Conservation (phyloP, 1,140 invertebrate species). For the Sinonovacula constricta region DNA sequence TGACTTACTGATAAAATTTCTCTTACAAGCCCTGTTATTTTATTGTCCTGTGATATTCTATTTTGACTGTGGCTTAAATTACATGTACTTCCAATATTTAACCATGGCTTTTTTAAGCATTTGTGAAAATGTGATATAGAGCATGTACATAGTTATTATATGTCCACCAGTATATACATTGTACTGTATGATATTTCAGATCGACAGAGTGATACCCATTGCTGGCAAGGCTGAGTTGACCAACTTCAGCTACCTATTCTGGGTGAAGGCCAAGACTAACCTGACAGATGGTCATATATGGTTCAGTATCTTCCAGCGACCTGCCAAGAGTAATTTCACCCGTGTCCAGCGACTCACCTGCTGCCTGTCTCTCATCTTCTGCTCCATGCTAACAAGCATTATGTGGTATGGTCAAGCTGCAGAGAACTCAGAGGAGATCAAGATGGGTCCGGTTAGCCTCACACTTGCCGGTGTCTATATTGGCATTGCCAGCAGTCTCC, state of each 20-base stretch:
- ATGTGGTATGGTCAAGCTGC: conserved; percentile 56
- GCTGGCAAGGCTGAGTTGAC: conserved; percentile 63
- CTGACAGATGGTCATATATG: conserved; percentile 67
- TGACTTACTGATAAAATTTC: no score
- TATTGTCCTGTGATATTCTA: no score
- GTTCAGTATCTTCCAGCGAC: conserved; percentile 69
- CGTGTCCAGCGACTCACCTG: conserved; percentile 68
- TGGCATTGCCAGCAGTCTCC: conserved; percentile 54
- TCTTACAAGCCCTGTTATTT: no score
- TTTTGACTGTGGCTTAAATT: no score
- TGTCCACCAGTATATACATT: no score
- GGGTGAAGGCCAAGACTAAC: conserved; percentile 61
- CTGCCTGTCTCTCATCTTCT: conserved; percentile 65
- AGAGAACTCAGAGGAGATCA: conserved; percentile 32
- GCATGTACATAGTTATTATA: no score
- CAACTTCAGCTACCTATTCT: conserved; percentile 65
- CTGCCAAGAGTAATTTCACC: conserved; percentile 65
- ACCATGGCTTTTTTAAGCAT: no score
- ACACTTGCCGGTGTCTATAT: conserved; percentile 50
- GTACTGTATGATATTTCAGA: no score
- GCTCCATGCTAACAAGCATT: conserved; percentile 66
- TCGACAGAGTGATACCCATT: conserved; percentile 65
- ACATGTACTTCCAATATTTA: no score
- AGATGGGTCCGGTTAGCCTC: conserved; percentile 57
- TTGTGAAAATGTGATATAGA: no score